Percentiles rank a stretch among this genome's conserved stretches.
Conservation (phyloP, 2,888 invertebrate species). For the Gibbula magus region DNA sequence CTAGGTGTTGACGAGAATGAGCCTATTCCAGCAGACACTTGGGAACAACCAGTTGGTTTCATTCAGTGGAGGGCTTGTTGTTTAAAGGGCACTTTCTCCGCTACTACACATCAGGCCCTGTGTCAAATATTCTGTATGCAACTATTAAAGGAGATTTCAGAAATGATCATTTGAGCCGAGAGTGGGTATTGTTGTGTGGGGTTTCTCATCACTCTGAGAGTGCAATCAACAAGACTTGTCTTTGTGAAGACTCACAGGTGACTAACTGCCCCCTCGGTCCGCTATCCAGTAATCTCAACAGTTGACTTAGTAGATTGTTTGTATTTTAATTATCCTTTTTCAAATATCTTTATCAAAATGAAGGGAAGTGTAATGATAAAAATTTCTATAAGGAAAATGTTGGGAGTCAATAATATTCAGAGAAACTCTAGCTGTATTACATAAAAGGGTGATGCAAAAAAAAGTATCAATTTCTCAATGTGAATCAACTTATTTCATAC, state of each 20-base stretch:
- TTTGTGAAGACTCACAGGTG: slow-evolving; percentile 8
- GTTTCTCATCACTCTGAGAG: slow-evolving; percentile 2
- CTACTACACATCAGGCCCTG: slow-evolving; percentile 13
- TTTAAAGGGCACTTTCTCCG: slow-evolving; percentile 6
- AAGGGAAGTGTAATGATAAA: too few relatives aligned
- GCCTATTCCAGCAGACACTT: slow-evolving; percentile 1
- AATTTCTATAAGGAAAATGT: too few relatives aligned
- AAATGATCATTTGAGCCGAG: slow-evolving; percentile 1
- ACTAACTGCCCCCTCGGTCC: not conserved
- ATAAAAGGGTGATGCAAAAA: too few relatives aligned
- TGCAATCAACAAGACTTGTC: not conserved
- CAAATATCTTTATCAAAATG: too few relatives aligned
- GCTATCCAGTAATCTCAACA: too few relatives aligned
- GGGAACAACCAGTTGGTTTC: slow-evolving; percentile 18
- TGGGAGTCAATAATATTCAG: too few relatives aligned
- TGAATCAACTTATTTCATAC: too few relatives aligned
- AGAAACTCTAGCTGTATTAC: too few relatives aligned
- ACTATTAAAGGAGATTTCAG: slow-evolving; percentile 19
- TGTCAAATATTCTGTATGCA: slow-evolving; percentile 17
- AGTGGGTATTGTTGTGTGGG: not conserved
- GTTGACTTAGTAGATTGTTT: too few relatives aligned
- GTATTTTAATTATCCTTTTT: too few relatives aligned
- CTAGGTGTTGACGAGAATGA: not conserved
- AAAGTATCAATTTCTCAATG: too few relatives aligned
- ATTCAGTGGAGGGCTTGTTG: not conserved